A percentile compares a stretch with the other conserved stretches of the same genome.
Conservation (phyloP, 53 echinoderm and acorn worm genomes). For the Crossaster papposus region DNA sequence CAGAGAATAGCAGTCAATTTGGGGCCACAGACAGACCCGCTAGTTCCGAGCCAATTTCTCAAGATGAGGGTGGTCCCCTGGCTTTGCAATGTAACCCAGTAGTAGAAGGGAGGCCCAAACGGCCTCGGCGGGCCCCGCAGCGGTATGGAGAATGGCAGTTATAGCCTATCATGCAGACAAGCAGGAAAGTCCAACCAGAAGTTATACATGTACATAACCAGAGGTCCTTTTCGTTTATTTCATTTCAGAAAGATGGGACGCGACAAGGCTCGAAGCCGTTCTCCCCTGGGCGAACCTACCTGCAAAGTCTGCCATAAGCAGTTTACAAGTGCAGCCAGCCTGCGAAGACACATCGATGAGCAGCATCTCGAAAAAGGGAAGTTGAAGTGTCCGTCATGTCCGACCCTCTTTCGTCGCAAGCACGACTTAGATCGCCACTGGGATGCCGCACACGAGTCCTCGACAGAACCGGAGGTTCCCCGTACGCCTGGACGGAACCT, state of each 20-base stretch:
- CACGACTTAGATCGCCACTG: slow-evolving; percentile 17
- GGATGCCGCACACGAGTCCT: neutral
- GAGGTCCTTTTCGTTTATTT: neutral
- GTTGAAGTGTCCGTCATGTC: slow-evolving; percentile 24
- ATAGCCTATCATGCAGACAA: neutral
- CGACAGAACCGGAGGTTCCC: neutral
- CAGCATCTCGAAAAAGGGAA: neutral
- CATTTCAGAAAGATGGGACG: neutral
- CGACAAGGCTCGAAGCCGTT: neutral
- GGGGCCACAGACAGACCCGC: neutral
- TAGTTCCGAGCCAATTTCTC: neutral
- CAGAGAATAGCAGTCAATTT: neutral
- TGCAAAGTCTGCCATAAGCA: neutral
- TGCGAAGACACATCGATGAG: slow-evolving; percentile 17
- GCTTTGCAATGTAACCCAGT: no score
- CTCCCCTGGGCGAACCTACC: neutral
- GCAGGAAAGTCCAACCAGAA: neutral
- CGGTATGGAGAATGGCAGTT: slow-evolving; percentile 8
- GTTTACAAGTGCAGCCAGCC: neutral
- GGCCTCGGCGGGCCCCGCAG: neutral
- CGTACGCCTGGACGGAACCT: slow-evolving; percentile 21
- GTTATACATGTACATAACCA: neutral
- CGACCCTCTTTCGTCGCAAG: neutral
- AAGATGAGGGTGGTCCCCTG: no score
- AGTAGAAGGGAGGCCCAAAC: no score